These are phyloP conservation scores for Nomada flava DNA, from an alignment of 2,888 invertebrate genomes.

Conservation along the genomic window DNA sequence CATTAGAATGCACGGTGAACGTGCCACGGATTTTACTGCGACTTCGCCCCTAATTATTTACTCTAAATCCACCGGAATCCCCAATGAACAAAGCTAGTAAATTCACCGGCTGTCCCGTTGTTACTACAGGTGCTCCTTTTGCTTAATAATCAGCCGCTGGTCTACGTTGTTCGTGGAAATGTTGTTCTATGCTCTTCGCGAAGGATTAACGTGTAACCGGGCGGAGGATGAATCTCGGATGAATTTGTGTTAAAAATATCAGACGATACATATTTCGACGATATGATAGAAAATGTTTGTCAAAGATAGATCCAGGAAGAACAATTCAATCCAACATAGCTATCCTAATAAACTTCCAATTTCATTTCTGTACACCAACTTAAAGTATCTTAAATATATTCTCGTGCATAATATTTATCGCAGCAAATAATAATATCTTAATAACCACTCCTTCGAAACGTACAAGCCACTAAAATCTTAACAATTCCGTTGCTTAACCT, in stretches of 20 bases:
- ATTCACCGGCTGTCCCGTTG: not conserved
- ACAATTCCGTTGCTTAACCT: too few relatives aligned
- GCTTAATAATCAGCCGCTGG: conserved; percentile 5
- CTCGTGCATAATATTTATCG: too few relatives aligned
- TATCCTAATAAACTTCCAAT: too few relatives aligned
- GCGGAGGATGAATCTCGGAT: not conserved
- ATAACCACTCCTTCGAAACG: too few relatives aligned
- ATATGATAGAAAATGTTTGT: too few relatives aligned
- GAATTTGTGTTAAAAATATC: not conserved
- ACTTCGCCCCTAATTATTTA: conserved; percentile 32
- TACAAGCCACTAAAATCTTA: too few relatives aligned
- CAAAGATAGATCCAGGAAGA: too few relatives aligned
- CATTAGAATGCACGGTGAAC: not conserved
- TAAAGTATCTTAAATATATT: too few relatives aligned
- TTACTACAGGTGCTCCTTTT: conserved; percentile 2
- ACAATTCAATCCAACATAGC: too few relatives aligned
- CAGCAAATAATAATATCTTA: too few relatives aligned
- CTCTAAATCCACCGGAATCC: conserved; percentile 16
- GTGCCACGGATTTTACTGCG: conserved; percentile 2
- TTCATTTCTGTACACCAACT: too few relatives aligned
- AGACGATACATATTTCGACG: not conserved
- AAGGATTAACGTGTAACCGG: not conserved
- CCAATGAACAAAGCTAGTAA: conserved; percentile 31
- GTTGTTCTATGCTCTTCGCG: not conserved
- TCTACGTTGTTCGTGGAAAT: not conserved